Evolutionary conservation across 1,140 invertebrate genomes (phyloP).

Genomic region (Heliconius himera): DNA sequence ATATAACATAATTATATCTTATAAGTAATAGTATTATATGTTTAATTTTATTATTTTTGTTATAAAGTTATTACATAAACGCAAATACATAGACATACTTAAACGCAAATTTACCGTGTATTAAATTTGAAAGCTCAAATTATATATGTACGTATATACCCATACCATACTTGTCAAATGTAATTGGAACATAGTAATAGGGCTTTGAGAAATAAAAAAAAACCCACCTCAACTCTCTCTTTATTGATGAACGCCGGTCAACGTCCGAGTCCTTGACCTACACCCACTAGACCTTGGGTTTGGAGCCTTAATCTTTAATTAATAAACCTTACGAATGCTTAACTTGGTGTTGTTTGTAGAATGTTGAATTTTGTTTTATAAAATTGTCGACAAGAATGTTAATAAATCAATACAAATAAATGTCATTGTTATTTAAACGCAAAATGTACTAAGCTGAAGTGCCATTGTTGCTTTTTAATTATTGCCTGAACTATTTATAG

Average conservation of each 20-base stretch:
- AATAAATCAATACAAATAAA: too few species aligned
- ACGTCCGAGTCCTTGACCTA: constrained; percentile 64
- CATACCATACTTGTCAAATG: neutral
- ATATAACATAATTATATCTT: too few species aligned
- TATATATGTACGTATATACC: too few species aligned
- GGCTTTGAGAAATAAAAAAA: constrained; percentile 30
- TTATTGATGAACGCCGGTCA: constrained; percentile 39
- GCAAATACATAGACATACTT: too few species aligned
- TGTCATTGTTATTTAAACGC: too few species aligned
- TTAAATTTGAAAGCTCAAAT: too few species aligned
- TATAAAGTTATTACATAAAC: too few species aligned
- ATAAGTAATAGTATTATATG: too few species aligned
- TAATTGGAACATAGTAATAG: constrained; percentile 21
- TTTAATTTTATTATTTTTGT: too few species aligned
- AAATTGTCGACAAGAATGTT: neutral
- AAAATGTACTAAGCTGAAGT: too few species aligned
- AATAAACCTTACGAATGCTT: neutral
- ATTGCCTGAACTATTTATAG: neutral
- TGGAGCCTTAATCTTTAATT: constrained; percentile 17
- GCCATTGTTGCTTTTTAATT: neutral
- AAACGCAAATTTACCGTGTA: too few species aligned
- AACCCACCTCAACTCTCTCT: neutral
- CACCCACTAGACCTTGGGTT: constrained; percentile 15
- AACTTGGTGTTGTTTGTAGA: neutral
- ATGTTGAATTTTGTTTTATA: neutral